Percentiles rank a stretch among this genome's conserved stretches.
Evolutionary conservation across 2,797 vertebrate species (phyloP).

Genomic region (Mionectes olivaceus): DNA sequence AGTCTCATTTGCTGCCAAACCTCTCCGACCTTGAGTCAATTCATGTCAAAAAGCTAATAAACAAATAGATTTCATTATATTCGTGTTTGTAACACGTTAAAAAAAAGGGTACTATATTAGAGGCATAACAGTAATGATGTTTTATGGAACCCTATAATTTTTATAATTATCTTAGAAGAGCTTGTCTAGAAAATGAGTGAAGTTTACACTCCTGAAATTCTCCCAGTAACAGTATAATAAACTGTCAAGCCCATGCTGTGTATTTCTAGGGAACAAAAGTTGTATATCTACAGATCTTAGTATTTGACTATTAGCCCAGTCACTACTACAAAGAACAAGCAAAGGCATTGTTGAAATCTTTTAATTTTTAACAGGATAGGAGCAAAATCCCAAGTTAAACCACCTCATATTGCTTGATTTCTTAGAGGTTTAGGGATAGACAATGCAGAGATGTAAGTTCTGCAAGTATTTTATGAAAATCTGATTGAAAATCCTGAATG

Average conservation of each 20-base stretch:
- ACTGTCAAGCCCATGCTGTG: background rate
- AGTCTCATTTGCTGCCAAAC: background rate
- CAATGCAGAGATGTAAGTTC: background rate
- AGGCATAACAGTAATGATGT: background rate
- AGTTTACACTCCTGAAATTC: background rate
- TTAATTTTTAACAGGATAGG: background rate
- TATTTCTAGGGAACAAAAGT: background rate
- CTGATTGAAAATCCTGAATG: background rate
- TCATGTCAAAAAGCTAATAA: background rate
- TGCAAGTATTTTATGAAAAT: background rate
- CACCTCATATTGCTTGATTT: background rate
- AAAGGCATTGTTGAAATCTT: background rate
- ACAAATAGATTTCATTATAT: background rate
- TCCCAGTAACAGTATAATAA: background rate
- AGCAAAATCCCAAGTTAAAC: background rate
- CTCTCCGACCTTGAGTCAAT: background rate
- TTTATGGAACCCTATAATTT: background rate
- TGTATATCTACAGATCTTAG: background rate
- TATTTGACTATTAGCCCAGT: background rate
- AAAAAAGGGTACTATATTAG: background rate
- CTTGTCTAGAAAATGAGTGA: background rate
- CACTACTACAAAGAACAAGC: background rate
- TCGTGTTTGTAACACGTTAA: background rate
- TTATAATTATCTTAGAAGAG: background rate
- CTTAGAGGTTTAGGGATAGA: background rate